These are phyloP conservation scores for Harpagifer antarcticus DNA, from an alignment of 2,797 vertebrate species.

Conservation along the genomic window DNA sequence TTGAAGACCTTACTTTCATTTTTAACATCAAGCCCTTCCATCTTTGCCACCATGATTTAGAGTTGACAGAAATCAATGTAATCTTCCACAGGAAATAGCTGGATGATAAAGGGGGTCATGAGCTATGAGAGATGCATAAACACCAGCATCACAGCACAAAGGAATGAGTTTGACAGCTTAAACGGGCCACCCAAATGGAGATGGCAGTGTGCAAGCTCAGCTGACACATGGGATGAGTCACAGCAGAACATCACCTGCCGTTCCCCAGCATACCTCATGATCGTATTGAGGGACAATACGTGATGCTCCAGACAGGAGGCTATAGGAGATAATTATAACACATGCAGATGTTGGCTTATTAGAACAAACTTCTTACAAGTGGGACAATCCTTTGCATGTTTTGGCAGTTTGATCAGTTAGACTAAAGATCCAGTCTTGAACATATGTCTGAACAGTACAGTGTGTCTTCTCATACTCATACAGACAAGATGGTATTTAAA, in stretches of 20 bases:
- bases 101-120: constrained; percentile 2
- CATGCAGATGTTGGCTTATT: neutral
- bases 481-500: too few species aligned
- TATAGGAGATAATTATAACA: neutral
- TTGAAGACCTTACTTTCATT: too few species aligned
- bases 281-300: neutral
- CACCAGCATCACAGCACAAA: constrained; percentile 9
- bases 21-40: neutral
- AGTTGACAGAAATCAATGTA: constrained; percentile 3
- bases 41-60: neutral
- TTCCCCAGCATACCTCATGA: neutral
- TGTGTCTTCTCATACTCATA: too few species aligned
- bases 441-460: too few species aligned
- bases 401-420: too few species aligned
- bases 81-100: constrained; percentile 2
- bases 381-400: neutral
- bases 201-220: constrained; percentile 58
- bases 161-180: constrained; percentile 45
- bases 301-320: neutral
- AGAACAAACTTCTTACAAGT: neutral
- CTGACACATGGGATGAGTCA: constrained; percentile 40
- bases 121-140: constrained; percentile 15
- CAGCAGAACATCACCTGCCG: constrained; percentile 10
- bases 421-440: too few species aligned
- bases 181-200: constrained; percentile 43